A percentile compares a stretch with the other conserved stretches of the same genome.
Evolutionary conservation across 2,797 vertebrate species (phyloP).

Genomic region (Eremophila alpestris): DNA sequence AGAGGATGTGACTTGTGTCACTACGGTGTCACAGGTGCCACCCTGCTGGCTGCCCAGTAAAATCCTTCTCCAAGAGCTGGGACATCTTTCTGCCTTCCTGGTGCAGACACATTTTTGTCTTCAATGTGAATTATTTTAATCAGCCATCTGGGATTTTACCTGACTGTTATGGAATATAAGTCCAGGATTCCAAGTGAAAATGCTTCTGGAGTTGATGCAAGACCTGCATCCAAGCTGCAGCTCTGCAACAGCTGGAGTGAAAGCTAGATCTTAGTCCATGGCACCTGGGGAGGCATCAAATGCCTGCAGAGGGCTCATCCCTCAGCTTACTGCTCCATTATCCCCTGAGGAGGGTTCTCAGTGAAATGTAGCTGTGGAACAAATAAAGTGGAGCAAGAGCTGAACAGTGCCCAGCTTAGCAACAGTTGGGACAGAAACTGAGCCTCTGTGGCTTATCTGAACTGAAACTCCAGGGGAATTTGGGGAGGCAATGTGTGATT

Average conservation of each 20-base stretch:
- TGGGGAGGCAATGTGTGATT: neutral
- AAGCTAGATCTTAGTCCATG: neutral
- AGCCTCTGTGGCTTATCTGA: neutral
- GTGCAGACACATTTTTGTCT: neutral
- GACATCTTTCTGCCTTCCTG: neutral
- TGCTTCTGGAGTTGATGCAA: neutral
- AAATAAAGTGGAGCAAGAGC: neutral
- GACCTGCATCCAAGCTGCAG: neutral
- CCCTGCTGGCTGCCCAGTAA: neutral
- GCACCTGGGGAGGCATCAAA: neutral
- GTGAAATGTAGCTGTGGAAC: neutral
- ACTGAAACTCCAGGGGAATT: conserved; percentile 11
- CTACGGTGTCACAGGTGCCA: neutral
- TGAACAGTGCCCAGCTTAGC: neutral
- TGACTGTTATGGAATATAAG: neutral
- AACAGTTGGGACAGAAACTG: neutral
- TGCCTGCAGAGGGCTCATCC: neutral
- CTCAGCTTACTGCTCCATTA: neutral
- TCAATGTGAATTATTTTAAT: neutral
- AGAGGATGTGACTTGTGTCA: neutral
- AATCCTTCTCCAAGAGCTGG: neutral
- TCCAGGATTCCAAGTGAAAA: neutral
- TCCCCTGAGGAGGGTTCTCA: neutral
- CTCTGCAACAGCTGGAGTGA: neutral
- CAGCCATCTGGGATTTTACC: neutral